A percentile compares a stretch with the other conserved stretches of the same genome.
These are phyloP conservation scores for Oxygymnocypris stewartii DNA, from an alignment of 2,113 vertebrate species.

Conservation along the genomic window DNA sequence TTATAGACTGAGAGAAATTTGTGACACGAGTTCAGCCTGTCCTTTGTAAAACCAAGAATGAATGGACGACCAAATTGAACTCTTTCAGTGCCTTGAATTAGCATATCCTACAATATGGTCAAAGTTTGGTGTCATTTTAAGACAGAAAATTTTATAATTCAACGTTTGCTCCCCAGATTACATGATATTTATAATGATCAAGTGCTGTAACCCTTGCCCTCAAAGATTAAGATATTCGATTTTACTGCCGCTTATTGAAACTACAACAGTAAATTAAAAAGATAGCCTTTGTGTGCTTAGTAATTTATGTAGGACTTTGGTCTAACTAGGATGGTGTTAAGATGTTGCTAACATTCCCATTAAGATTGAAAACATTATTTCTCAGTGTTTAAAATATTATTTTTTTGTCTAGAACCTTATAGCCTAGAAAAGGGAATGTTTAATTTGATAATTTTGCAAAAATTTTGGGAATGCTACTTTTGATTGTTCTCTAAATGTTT, in stretches of 20 bases:
- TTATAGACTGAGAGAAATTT: background rate
- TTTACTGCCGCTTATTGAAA: conserved; percentile 18
- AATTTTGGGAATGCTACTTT: background rate
- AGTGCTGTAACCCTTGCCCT: conserved; percentile 17
- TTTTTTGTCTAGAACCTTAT: too few species aligned
- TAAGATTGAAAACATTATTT: background rate
- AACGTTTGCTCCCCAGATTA: conserved; percentile 1
- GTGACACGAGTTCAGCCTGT: background rate
- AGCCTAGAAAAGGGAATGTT: background rate
- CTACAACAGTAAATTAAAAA: conserved; percentile 16
- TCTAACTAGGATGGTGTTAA: conserved; percentile 16
- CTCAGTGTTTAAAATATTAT: too few species aligned
- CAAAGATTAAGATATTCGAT: background rate
- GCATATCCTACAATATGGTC: conserved; percentile 7
- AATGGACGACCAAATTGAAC: background rate
- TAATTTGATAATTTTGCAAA: background rate
- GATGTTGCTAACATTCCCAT: background rate
- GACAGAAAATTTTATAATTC: background rate
- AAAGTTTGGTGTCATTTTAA: background rate
- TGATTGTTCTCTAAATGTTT: background rate
- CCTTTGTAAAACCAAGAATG: background rate
- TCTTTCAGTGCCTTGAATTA: conserved; percentile 3
- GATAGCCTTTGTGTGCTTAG: conserved; percentile 12
- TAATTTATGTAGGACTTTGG: conserved; percentile 26
- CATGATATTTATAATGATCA: background rate